Evolutionary conservation across 2,888 invertebrate species (phyloP), one percentile per base, ranked within the genome.

Genomic region (Thumatha senex): DNA sequence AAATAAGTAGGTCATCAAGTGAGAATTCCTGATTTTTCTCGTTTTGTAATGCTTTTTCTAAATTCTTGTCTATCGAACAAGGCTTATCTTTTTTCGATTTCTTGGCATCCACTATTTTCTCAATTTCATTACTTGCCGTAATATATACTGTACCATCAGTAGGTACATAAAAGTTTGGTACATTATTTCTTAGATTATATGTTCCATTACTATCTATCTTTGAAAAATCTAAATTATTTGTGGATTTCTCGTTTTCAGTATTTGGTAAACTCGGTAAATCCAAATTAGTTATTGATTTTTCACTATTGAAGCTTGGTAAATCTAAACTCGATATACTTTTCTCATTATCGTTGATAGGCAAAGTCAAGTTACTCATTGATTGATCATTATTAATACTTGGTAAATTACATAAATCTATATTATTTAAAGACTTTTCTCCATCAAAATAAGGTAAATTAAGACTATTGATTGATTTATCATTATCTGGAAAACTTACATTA

Each of bases 11-110:
- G 41, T 82, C 79, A 15, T 84, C 80, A 11, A 90, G 64, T 29
- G 70, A 70, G 51, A 82, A 72, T 40, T 80, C 70, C 39, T 76
- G 56, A 49, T 72, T 75, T 24, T 63, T 61, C 5, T 70, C 69
- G 68, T 81, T 72, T 48, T 78, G 74, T 50, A 89, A 70, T 3
- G 86, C 89, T 42, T 74, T 71, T 40, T 83, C 78, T 48, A 90
- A 69, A 61, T 88, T 87, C 53, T 63, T 80, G 51, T 87, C 86
- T 46, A 88, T 84, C 10, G 69, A 61, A 62, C 84, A 83, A 35
- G 8, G 8, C 9, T 65, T 61, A 18, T 61, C 58, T 56, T 38
- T 56, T 14, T 29, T 36, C 7, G 18, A 43, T 41, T 54, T 53
- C 33, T 62, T 49, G 31, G 36, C 52, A 30, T 58, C 51, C 10